A percentile compares a stretch with the other conserved stretches of the same genome.
These are phyloP conservation scores for Mythimna ferrago DNA, from an alignment of 2,888 invertebrate genomes.

Conservation along the genomic window DNA sequence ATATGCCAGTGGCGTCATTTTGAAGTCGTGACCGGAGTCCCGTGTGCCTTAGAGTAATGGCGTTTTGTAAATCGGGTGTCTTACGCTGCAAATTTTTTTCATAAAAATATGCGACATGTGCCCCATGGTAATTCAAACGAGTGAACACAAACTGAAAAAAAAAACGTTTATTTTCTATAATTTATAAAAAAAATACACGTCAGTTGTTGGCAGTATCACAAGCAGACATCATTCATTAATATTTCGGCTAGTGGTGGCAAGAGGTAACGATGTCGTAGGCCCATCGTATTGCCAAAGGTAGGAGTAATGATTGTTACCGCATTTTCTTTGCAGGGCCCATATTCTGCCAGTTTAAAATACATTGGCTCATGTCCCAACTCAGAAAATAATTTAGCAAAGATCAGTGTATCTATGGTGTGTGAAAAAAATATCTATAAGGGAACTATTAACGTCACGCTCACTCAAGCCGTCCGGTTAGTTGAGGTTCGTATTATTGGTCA, in stretches of 20 bases:
- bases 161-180: too few species aligned
- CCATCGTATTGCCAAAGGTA: not conserved
- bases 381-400: conserved; percentile 24
- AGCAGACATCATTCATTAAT: not conserved
- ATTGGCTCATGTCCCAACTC: conserved; percentile 17
- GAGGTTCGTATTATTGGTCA: conserved; percentile 30
- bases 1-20: too few species aligned
- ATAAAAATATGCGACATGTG: not conserved
- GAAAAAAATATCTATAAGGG: conserved; percentile 28
- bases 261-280: not conserved
- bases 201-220: too few species aligned
- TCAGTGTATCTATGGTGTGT: not conserved
- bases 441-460: conserved; percentile 10
- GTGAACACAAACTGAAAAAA: too few species aligned
- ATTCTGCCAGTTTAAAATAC: conserved; percentile 15
- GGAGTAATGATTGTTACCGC: too few species aligned
- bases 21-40: too few species aligned
- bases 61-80: too few species aligned
- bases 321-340: conserved; percentile 38
- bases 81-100: too few species aligned
- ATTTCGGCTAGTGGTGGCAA: not conserved
- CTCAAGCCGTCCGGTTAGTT: conserved; percentile 30
- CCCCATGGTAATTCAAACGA: not conserved
- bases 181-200: too few species aligned
- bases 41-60: not conserved